These are phyloP conservation scores for Clunio marinus DNA, from an alignment of 2,888 invertebrate species.

Conservation along the genomic window DNA sequence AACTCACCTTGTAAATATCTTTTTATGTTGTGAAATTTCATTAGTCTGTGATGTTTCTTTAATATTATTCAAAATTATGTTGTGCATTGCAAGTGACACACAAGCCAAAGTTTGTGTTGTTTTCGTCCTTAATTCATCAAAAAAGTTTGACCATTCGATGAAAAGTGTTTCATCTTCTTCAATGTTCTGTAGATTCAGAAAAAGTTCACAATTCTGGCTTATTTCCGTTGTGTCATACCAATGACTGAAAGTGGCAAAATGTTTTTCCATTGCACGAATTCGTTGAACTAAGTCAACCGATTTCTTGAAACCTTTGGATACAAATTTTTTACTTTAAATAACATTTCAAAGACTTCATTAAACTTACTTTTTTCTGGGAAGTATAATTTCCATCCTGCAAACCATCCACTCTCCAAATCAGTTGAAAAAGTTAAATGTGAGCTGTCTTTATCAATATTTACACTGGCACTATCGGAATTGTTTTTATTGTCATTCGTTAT, in stretches of 20 bases:
- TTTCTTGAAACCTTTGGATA: neutral
- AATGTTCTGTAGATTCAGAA: slow-evolving; percentile 57
- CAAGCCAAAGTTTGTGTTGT: slow-evolving; percentile 66
- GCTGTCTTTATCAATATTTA: no score
- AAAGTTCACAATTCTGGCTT: slow-evolving; percentile 29
- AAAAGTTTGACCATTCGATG: slow-evolving; percentile 61
- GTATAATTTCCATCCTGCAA: slow-evolving; percentile 73
- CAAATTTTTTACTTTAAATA: neutral
- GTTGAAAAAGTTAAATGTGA: no score
- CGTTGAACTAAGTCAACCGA: neutral
- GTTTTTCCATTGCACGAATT: neutral
- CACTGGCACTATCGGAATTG: no score
- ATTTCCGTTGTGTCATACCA: slow-evolving; percentile 47
- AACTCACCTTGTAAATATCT: slow-evolving; percentile 14
- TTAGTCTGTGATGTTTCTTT: no score
- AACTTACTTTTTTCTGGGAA: slow-evolving; percentile 64
- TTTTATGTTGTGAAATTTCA: slow-evolving; percentile 2
- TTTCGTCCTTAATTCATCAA: slow-evolving; percentile 61
- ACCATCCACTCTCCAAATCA: slow-evolving; percentile 44
- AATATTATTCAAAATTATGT: slow-evolving; percentile 52
- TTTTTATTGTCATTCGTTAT: no score
- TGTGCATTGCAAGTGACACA: slow-evolving; percentile 75
- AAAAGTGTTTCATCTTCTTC: slow-evolving; percentile 57
- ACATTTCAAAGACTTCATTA: slow-evolving; percentile 1
- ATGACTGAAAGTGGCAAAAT: slow-evolving; percentile 50